Conservation (phyloP, 1,140 invertebrate species). For the Drosophila nasuta region DNA sequence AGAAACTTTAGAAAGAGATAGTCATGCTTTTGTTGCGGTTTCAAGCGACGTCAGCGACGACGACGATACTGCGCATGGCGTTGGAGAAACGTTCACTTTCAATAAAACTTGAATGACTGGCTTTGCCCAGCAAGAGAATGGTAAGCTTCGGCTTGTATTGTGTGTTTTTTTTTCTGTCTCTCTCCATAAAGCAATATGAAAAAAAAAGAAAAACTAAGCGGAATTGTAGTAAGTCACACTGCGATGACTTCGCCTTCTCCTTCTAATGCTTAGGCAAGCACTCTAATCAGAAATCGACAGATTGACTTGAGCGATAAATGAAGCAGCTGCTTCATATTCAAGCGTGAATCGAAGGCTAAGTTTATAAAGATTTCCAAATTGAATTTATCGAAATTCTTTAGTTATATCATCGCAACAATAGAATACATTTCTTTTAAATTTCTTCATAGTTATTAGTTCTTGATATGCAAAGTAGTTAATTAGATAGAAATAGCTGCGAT, state of each 20-base stretch:
- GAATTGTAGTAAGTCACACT: conserved; percentile 19
- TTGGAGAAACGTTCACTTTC: conserved; percentile 80
- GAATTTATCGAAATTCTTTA: neutral
- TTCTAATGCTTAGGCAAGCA: conserved; percentile 11
- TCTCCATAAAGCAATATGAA: conserved; percentile 5
- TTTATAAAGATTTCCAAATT: neutral
- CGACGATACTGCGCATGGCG: conserved; percentile 48
- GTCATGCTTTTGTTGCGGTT: conserved; percentile 76
- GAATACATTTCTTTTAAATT: neutral
- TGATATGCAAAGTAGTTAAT: neutral
- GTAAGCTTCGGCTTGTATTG: conserved; percentile 40
- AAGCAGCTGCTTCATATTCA: neutral
- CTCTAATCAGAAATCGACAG: neutral
- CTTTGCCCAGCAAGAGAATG: conserved; percentile 72
- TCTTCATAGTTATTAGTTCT: neutral
- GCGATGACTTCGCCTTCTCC: neutral
- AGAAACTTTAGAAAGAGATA: conserved; percentile 78
- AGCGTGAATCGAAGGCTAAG: too few species aligned
- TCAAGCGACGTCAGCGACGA: conserved; percentile 36
- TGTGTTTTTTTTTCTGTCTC: conserved; percentile 32
- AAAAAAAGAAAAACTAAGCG: conserved; percentile 5
- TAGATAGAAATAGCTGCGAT: neutral
- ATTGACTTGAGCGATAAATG: neutral
- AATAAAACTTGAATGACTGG: conserved; percentile 82
- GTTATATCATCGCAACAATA: neutral